Base-by-base conservation (phyloP, 2,113 vertebrate genomes). In the mouse (Mus musculus) region DNA sequence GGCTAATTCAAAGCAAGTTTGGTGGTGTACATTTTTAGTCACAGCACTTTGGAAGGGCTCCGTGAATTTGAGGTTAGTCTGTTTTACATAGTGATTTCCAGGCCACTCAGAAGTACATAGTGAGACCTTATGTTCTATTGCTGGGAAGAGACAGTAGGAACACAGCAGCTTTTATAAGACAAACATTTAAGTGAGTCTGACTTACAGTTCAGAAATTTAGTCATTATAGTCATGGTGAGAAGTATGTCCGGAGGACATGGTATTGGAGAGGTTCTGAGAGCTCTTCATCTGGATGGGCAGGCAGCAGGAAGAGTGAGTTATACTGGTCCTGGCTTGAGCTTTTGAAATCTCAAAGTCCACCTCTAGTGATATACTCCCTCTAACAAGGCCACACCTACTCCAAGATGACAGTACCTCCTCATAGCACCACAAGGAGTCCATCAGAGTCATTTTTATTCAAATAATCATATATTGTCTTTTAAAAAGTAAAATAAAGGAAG, bases 11-110 rank as follows among this genome's bases (percentile, higher is more conserved):
- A 88, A 65, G 24, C 63, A 86, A 5, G 5, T 19, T 42, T 84
- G 7, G 26, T 42, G n/a, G 36, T 4, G 0, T 2, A 17, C 0
- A 4, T 24, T n/a, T 28, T 84, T 63, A 63, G 59, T 30, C 8
- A 16, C 1, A 61, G 56, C n/a, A 39, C 22, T 30, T 63, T 14
- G n/a, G 14, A 63, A 3, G 59, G 12, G 42, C 7, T 42, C 59
- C 42, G 59, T 84, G 59, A 63, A 84, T 30, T 42, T 84, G n/a
- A 84, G 13, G 6, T 42, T 42, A 63, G 24, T 24, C 3, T 63
- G 14, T 17, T 63, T 30, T 84, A 30, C 12, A 1, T 10, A 63
- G 81, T 63, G n/a, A 63, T 39, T 82, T 61, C 56, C 54, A 82
- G 56, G 36, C 36, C 54, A 39, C 11, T n/a, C 59, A 82, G 56